Percentiles rank a stretch among this genome's conserved stretches.
These are phyloP conservation scores for Ailuropoda melanoleuca DNA, from an alignment of 2,113 vertebrate genomes.

Conservation along the genomic window DNA sequence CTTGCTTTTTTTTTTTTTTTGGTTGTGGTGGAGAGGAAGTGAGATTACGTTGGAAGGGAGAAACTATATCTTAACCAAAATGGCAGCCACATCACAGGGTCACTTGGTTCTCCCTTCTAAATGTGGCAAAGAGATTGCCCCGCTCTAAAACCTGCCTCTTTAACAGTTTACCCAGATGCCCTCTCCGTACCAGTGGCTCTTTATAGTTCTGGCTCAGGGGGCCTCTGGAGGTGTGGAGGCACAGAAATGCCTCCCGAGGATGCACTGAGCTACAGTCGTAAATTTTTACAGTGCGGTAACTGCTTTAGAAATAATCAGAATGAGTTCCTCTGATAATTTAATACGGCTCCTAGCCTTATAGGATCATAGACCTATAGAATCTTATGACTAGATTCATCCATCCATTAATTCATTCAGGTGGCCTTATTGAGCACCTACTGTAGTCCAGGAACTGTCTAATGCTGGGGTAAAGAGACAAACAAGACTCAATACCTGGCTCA, in stretches of 20 bases:
- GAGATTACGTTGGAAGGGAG: conserved; percentile 55
- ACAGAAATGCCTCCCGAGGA: background rate
- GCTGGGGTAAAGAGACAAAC: background rate
- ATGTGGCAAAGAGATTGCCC: background rate
- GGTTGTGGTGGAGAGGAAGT: conserved; percentile 17
- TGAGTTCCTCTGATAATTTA: background rate
- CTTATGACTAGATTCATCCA: background rate
- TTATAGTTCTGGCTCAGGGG: background rate
- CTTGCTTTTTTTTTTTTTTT: background rate
- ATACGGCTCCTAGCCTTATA: background rate
- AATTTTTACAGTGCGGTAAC: background rate
- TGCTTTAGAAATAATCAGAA: background rate
- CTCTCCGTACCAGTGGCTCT: background rate
- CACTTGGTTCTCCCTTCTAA: conserved; percentile 10
- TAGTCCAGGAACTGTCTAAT: background rate
- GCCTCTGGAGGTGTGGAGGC: background rate
- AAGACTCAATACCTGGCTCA: background rate
- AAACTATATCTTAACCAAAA: conserved; percentile 64
- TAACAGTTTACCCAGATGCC: background rate
- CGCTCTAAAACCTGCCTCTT: background rate
- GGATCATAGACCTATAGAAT: background rate
- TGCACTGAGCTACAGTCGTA: background rate
- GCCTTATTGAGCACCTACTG: background rate
- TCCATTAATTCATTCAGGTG: background rate
- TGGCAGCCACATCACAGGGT: conserved; percentile 21